A percentile compares a stretch with the other conserved stretches of the same genome.
Evolutionary conservation across 2,797 vertebrate species (phyloP).

Genomic region (Enteromius radiatus): DNA sequence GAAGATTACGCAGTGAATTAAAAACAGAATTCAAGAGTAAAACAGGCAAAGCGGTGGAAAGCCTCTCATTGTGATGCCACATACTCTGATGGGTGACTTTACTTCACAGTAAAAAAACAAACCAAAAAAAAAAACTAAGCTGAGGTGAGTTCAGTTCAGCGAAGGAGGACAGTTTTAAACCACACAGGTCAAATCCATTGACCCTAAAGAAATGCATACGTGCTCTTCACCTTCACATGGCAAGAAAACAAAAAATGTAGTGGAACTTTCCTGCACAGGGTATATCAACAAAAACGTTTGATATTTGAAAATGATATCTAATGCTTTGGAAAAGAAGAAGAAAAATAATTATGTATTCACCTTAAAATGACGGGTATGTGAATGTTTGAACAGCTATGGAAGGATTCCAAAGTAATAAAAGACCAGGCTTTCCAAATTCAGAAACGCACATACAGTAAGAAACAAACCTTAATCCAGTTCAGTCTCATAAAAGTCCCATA

Average conservation of each 20-base stretch:
- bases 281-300: not conserved
- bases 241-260: not conserved
- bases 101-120: constrained; percentile 22
- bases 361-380: not conserved
- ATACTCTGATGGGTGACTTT: not conserved
- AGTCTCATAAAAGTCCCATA: constrained; percentile 13
- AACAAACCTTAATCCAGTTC: not conserved
- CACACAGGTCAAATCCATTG: constrained; percentile 31
- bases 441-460: constrained; percentile 3
- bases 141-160: constrained; percentile 10
- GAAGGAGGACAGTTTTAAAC: constrained; percentile 7
- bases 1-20: constrained; percentile 53
- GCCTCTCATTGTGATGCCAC: constrained; percentile 29
- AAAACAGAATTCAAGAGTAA: constrained; percentile 42
- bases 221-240: not conserved
- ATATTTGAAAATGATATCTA: not conserved
- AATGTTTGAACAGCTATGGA: constrained; percentile 26
- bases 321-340: not conserved
- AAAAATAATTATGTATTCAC: not conserved
- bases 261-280: not conserved
- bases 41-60: constrained; percentile 17
- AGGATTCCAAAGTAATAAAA: not conserved
- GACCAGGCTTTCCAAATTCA: not conserved
- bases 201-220: constrained; percentile 11
- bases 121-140: not conserved